These are phyloP conservation scores for Mongoloraphidia duomilia DNA, from an alignment of 2,888 invertebrate species.

Conservation along the genomic window DNA sequence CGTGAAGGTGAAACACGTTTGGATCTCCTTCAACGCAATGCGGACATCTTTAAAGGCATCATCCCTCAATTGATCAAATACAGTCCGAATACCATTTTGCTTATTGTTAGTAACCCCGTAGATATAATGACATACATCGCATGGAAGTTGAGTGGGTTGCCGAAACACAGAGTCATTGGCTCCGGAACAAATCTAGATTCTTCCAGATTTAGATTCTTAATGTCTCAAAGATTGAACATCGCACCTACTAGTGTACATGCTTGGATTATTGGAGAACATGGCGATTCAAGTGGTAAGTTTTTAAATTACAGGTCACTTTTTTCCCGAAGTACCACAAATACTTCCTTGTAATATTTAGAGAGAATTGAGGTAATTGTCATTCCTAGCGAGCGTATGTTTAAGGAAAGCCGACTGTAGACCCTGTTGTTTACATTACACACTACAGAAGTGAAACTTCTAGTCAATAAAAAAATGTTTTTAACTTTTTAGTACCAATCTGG, in stretches of 20 bases:
- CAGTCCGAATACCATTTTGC: conserved; percentile 71
- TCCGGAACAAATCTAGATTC: conserved; percentile 90
- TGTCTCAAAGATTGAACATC: conserved; percentile 68
- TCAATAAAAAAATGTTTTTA: conserved; percentile 8
- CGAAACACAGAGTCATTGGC: conserved; percentile 75
- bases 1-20: conserved; percentile 80
- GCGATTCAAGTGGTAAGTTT: conserved; percentile 64
- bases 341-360: no score
- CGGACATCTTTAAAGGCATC: conserved; percentile 74
- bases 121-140: conserved; percentile 86
- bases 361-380: no score
- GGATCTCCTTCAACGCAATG: conserved; percentile 77
- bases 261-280: conserved; percentile 90
- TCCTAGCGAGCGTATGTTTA: no score
- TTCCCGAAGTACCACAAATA: no score
- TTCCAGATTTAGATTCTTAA: conserved; percentile 74
- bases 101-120: conserved; percentile 86
- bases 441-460: no score
- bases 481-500: conserved; percentile 70
- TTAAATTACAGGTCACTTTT: neutral
- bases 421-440: no score
- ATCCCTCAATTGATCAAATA: conserved; percentile 68
- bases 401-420: no score
- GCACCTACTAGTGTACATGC: conserved; percentile 79
- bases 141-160: conserved; percentile 88